Conservation (phyloP, 2,113 vertebrate species). For the Lampris incognitus region DNA sequence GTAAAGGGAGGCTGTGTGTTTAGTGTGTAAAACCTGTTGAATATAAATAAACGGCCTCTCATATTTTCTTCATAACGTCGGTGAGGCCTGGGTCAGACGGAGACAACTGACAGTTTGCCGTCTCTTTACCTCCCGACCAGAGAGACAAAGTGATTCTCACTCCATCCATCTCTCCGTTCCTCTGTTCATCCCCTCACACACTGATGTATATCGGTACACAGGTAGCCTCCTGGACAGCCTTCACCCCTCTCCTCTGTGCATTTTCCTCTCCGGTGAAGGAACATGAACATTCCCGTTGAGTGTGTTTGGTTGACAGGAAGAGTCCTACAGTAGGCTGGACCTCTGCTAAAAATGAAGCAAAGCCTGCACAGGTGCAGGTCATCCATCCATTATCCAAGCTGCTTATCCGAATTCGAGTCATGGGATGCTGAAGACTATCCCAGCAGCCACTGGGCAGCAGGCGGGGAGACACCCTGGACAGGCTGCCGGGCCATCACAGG, state of each 20-base stretch:
- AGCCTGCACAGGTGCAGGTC: too few species aligned
- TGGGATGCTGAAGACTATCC: too few species aligned
- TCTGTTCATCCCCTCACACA: neutral
- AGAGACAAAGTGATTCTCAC: constrained; percentile 9
- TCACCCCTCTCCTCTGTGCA: neutral
- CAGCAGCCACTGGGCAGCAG: too few species aligned
- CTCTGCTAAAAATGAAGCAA: too few species aligned
- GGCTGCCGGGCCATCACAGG: too few species aligned
- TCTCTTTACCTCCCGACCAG: constrained; percentile 1
- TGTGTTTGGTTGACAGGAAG: too few species aligned
- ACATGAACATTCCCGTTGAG: too few species aligned
- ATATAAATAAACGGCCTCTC: constrained; percentile 65
- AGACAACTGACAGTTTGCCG: constrained; percentile 32
- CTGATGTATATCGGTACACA: neutral
- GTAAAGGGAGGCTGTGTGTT: constrained; percentile 59
- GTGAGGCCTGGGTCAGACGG: constrained; percentile 37
- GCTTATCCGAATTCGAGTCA: too few species aligned
- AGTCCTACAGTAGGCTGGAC: too few species aligned
- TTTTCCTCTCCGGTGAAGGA: too few species aligned
- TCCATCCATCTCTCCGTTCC: constrained; percentile 2
- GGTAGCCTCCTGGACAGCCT: neutral
- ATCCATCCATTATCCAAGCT: too few species aligned
- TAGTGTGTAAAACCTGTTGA: constrained; percentile 62
- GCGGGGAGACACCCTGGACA: too few species aligned
- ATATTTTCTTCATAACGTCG: constrained; percentile 35